phyloP scores from a whole-genome alignment of 1,140 invertebrate genomes.

The Eriocheir sinensis region DNA sequence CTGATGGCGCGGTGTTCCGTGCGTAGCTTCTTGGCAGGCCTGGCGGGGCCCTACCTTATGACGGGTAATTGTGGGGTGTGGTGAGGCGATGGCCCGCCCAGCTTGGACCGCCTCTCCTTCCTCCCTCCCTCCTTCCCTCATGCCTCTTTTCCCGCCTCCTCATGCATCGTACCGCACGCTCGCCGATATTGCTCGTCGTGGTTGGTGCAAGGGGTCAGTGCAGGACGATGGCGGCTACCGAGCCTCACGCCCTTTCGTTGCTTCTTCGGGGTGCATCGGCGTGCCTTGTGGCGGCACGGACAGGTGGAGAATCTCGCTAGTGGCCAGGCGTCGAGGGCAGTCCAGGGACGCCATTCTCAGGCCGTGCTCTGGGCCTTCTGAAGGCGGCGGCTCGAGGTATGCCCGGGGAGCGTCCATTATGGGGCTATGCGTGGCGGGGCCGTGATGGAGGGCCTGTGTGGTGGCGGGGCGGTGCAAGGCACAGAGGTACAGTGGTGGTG shows the following conservation, averaged over 20 bases:
- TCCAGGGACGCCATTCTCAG: neutral
- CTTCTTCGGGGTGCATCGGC: too few relatives aligned
- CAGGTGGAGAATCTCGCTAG: too few relatives aligned
- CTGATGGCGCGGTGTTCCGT: neutral
- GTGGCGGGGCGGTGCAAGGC: slow-evolving; percentile 58
- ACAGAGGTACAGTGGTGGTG: slow-evolving; percentile 48
- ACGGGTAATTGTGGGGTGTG: slow-evolving; percentile 75
- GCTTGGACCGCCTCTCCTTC: slow-evolving; percentile 13
- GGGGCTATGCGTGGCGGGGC: neutral
- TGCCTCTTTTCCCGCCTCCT: neutral
- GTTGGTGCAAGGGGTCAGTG: neutral
- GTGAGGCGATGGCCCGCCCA: slow-evolving; percentile 33
- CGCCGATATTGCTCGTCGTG: too few relatives aligned
- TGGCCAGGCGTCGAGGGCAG: too few relatives aligned
- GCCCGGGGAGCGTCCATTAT: neutral
- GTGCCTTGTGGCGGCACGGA: too few relatives aligned
- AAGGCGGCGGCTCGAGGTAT: neutral
- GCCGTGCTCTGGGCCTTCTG: neutral
- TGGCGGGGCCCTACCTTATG: slow-evolving; percentile 64
- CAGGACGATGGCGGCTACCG: neutral
- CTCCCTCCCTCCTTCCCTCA: neutral
- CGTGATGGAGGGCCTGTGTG: slow-evolving; percentile 27
- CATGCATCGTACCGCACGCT: neutral
- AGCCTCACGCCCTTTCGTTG: too few relatives aligned
- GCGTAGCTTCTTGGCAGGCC: slow-evolving; percentile 62